Evolutionary conservation across 2,888 invertebrate genomes (phyloP), one percentile per base, ranked within the genome.

Genomic region (Heliconius aoede): DNA sequence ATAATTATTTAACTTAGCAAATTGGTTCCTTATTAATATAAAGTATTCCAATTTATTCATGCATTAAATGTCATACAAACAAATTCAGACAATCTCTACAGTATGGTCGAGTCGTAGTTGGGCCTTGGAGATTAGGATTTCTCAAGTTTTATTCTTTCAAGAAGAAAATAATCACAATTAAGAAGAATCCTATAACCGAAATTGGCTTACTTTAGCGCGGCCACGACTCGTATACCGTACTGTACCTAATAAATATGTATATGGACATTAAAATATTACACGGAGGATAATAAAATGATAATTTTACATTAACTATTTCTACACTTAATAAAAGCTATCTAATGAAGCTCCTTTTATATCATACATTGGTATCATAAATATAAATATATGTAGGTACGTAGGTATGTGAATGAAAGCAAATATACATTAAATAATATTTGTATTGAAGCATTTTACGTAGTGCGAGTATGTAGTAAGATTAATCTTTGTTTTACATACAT

Each of bases 1-100:
- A 60, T n/a, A 64, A 60, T 62, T 64, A 71, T 58, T 21, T 58
- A 71, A 76, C 71, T 75, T 71, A 75, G 24, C 51, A 72, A 55
- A 36, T 72, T 76, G 75, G 71, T 76, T 71, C 75, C 55, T 75
- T 58, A 64, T 26, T 64, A 58, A 72, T n/a, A 72, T 21, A 75
- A 68, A 71, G 62, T 18, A 51, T n/a, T n/a, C n/a, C 28, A 36
- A 24, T 55, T 30, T 24, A 69, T n/a, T 46, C 69, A 69, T 69
- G 69, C 69, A n/a, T 21, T 51, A 28, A 13, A 69, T 46, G 26
- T 21, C 28, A 68, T 68, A 64, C 64, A 62, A 28, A 62, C 30
- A 64, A 36, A 62, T 3, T 62, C 65, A 65, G 36, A 65, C 36
- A 40, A 65, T 5, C 65, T 65, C n/a, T 30, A 61, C 15, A 61